These are phyloP conservation scores for Clamator glandarius DNA, from an alignment of 2,797 vertebrate genomes.

Conservation along the genomic window DNA sequence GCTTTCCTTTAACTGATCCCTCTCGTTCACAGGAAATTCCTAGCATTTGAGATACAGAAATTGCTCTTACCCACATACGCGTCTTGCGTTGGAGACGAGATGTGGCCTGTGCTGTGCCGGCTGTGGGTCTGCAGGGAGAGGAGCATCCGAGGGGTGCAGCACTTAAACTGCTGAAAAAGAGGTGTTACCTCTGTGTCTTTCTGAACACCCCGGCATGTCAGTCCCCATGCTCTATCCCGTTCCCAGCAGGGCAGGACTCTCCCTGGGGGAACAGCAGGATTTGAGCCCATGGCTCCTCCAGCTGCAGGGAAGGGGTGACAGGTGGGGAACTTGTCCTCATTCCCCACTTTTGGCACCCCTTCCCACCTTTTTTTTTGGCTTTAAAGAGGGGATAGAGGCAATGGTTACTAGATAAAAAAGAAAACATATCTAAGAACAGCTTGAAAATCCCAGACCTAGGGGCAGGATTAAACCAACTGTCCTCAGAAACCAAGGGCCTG, in stretches of 20 bases:
- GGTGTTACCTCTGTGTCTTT: fast-evolving
- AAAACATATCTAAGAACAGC: not conserved
- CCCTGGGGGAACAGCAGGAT: not conserved
- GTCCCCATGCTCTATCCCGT: not conserved
- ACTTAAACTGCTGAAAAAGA: not conserved
- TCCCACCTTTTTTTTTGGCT: not conserved
- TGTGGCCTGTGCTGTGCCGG: not conserved
- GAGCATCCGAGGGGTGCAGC: not conserved
- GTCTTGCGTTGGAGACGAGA: not conserved
- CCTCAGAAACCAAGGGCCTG: constrained; percentile 37
- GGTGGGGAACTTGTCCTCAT: not conserved
- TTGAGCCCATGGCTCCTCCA: not conserved
- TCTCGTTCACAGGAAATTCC: constrained; percentile 41
- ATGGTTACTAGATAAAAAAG: not conserved
- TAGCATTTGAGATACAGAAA: constrained; percentile 13
- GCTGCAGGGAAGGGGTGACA: not conserved
- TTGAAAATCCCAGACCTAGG: not conserved
- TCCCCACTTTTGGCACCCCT: not conserved
- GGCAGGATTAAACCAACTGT: constrained; percentile 40
- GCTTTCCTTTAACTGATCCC: not conserved
- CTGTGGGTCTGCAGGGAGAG: not conserved
- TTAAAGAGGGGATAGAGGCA: not conserved
- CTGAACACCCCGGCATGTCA: fast-evolving
- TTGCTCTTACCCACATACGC: not conserved
- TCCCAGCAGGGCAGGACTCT: not conserved